Evolutionary conservation across 2,888 invertebrate genomes (phyloP), one percentile per base, ranked within the genome.

Genomic region (Archips crataeganus): DNA sequence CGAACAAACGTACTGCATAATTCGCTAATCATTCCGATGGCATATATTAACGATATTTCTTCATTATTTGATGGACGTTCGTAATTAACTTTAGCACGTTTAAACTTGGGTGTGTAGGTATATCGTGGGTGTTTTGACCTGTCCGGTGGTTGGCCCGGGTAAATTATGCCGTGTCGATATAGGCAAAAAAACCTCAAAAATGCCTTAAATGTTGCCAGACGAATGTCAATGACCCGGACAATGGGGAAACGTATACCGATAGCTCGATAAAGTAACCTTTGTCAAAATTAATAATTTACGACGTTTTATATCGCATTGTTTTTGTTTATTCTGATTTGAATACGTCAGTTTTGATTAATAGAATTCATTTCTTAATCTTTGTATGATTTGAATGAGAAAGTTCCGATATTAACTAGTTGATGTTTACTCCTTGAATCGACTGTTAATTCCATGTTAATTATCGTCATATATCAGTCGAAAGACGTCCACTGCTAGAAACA

Each of bases 61-160:
- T 39, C 32, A 39, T 49, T 65, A 13, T 42, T 60, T 39, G 64
- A 23, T 54, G 65, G 71, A 65, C 64, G 45, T 67, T 62, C 62
- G 10, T 64, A 59, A 64, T 47, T 70, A 67, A 72, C 79, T 82
- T 81, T 75, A 77, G 77, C 71, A 63, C 81, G 81, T 82, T 82
- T 82, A 83, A 77, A 75, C 79, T 77, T 79, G 36, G 39, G 32
- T 60, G 9, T 60, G 32, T 67, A 67, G 51, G 47, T 79, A 82
- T 82, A 79, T 81, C 82, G 84, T 81, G 85, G 82, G 85, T 83
- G 82, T 86, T 82, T 87, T 84, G 87, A 87, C 86, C 86, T 78
- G 74, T 59, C 62, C 59, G 76, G 80, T 78, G 79, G 80, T 75
- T 80, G 82, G 57, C 79, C 77, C 83, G 80, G 81, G 82, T 86